Base-by-base conservation (phyloP, 2,888 invertebrate species). In the Thumatha senex region DNA sequence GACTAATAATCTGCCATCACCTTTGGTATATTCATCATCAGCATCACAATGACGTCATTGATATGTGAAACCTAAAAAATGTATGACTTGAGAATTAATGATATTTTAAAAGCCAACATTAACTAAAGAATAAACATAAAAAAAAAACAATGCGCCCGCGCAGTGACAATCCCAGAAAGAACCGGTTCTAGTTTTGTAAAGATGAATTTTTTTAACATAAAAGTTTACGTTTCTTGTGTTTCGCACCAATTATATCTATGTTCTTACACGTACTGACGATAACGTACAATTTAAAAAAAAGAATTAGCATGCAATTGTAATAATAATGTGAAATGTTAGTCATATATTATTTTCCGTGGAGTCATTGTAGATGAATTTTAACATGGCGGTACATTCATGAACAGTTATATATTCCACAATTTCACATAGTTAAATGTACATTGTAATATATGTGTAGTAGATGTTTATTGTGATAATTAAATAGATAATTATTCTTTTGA, bases 341-440 rank as follows among this genome's bases (percentile, higher is more conserved):
- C 69, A 68, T 69, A 57, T 62, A 60, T 61, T 63, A 63, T 66
- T 62, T 63, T 54, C 58, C 58, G 30, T 31, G 52, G 40, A 52
- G 53, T 57, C 62, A 68, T 70, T 67, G 64, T 65, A 55, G 61
- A 58, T 61, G 54, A 49, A 49, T 56, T n/a, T 51, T 67, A 57
- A 30, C 49, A 62, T 56, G 29, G 64, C 57, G 66, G 69, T 70
- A 68, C 65, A 73, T 70, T 73, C 62, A 61, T 56, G 56, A 50
- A 58, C 63, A 63, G 61, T 76, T 69, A 67, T 44, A 54, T 59
- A 64, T 64, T 66, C 61, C 45, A 51, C 44, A 18, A 49, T 56
- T 61, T 56, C 46, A 55, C 54, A 67, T 35, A 44, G 46, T 55
- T 55, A 35, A 54, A 48, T 47, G 48, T 49, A 46, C 48, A 49